Evolutionary conservation across 2,113 vertebrate species (phyloP).

Genomic region (Elachura formosa): DNA sequence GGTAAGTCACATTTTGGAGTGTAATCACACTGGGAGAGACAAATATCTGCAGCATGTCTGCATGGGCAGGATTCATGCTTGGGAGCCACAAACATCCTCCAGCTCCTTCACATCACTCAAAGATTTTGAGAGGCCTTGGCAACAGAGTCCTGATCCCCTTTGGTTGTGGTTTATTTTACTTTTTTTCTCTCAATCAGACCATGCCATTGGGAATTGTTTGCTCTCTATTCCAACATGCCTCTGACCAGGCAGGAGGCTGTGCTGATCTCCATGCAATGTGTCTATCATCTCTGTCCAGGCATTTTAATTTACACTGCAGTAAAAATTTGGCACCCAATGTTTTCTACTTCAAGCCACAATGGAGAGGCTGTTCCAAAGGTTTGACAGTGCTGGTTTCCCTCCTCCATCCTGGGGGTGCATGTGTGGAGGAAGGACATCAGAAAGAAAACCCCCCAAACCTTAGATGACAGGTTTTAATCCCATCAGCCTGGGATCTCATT

Average conservation of each 20-base stretch:
- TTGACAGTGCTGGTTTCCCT: background rate
- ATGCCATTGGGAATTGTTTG: background rate
- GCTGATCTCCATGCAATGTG: background rate
- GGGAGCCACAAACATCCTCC: background rate
- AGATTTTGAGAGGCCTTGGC: background rate
- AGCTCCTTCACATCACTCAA: background rate
- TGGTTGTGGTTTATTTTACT: background rate
- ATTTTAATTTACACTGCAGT: slow-evolving; percentile 74
- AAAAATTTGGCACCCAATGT: slow-evolving; percentile 54
- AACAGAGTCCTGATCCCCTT: background rate
- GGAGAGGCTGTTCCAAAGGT: slow-evolving; percentile 17
- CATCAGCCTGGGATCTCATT: background rate
- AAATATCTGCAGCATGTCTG: slow-evolving; percentile 35
- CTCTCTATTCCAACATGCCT: background rate
- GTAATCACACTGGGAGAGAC: slow-evolving; percentile 32
- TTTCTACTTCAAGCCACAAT: background rate
- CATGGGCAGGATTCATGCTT: background rate
- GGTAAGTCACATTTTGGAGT: slow-evolving; percentile 4
- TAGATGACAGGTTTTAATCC: background rate
- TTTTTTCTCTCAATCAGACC: background rate
- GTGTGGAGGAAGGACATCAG: background rate
- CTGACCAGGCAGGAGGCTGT: slow-evolving; percentile 17
- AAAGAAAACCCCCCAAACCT: background rate
- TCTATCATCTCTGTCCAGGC: slow-evolving; percentile 56
- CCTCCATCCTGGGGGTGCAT: background rate